phyloP scores from a whole-genome alignment of 2,113 vertebrate genomes.

The Dissostichus mawsoni region DNA sequence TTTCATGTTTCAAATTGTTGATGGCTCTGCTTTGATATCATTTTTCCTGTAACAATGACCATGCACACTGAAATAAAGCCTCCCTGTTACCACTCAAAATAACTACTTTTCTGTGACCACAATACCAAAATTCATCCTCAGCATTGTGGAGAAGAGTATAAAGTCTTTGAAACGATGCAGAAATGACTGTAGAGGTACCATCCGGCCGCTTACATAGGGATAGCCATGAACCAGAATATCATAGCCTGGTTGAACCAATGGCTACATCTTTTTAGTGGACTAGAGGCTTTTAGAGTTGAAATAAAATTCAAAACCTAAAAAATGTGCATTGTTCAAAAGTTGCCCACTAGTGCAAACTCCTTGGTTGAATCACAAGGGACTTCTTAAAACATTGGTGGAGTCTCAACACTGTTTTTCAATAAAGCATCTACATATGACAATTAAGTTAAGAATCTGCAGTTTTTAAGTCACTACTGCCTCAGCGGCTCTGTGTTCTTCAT shows the following conservation, averaged over 20 bases:
- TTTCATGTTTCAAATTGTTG: not conserved
- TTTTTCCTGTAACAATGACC: not conserved
- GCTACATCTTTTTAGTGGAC: constrained; percentile 23
- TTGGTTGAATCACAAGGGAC: constrained; percentile 25
- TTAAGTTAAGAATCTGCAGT: not conserved
- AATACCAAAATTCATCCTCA: not conserved
- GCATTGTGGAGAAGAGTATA: not conserved
- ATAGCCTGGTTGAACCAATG: constrained; percentile 7
- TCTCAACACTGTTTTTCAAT: constrained; percentile 5
- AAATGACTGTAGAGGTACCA: not conserved
- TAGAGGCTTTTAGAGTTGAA: constrained; percentile 26
- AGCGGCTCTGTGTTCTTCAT: constrained; percentile 19
- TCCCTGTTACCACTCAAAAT: not conserved
- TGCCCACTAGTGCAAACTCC: constrained; percentile 19
- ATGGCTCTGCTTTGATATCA: not conserved
- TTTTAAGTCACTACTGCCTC: constrained; percentile 8
- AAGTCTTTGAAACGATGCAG: not conserved
- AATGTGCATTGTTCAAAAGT: constrained; percentile 11
- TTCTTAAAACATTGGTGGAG: constrained; percentile 37
- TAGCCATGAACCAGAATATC: not conserved
- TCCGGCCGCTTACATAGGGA: constrained; percentile 4
- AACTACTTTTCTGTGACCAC: not conserved
- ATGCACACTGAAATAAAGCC: not conserved
- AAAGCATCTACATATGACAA: not conserved
- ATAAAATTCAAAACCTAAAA: constrained; percentile 23